phyloP scores from a whole-genome alignment of 2,888 invertebrate genomes.

The Acanthopleura granulata region DNA sequence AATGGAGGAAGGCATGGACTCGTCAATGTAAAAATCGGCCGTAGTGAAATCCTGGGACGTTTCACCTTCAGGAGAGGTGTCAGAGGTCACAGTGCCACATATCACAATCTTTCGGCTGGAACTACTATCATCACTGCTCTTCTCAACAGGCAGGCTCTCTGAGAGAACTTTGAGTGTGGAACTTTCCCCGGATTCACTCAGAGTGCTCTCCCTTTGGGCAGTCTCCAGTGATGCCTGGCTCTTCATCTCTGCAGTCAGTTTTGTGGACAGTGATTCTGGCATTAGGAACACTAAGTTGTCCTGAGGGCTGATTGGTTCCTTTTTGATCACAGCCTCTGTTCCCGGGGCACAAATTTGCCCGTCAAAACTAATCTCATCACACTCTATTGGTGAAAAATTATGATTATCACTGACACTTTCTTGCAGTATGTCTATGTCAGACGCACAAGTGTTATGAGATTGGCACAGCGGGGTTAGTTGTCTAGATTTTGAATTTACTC shows the following conservation, averaged over 20 bases:
- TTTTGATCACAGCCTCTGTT: background rate
- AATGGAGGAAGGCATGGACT: constrained; percentile 87
- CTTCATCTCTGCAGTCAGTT: constrained; percentile 50
- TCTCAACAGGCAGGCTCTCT: constrained; percentile 34
- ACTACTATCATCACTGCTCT: constrained; percentile 30
- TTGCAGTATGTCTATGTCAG: constrained; percentile 17
- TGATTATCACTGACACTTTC: background rate
- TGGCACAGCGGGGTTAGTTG: constrained; percentile 14
- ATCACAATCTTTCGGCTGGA: constrained; percentile 26
- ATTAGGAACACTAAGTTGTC: constrained; percentile 45
- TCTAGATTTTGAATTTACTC: background rate
- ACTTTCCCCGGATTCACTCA: background rate
- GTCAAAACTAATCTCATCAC: constrained; percentile 11
- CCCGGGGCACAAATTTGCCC: constrained; percentile 12
- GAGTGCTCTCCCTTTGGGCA: constrained; percentile 9
- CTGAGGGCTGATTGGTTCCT: constrained; percentile 1
- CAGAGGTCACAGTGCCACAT: constrained; percentile 23
- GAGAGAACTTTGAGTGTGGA: background rate
- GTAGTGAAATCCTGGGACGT: constrained; percentile 78
- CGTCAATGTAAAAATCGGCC: constrained; percentile 90
- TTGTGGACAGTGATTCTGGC: constrained; percentile 55
- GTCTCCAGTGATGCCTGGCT: constrained; percentile 23
- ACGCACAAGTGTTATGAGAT: constrained; percentile 4
- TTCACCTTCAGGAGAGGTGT: constrained; percentile 57
- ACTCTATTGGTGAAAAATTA: constrained; percentile 12